Evolutionary conservation across 1,140 invertebrate species (phyloP).

Genomic region (Polypedilum vanderplanki): DNA sequence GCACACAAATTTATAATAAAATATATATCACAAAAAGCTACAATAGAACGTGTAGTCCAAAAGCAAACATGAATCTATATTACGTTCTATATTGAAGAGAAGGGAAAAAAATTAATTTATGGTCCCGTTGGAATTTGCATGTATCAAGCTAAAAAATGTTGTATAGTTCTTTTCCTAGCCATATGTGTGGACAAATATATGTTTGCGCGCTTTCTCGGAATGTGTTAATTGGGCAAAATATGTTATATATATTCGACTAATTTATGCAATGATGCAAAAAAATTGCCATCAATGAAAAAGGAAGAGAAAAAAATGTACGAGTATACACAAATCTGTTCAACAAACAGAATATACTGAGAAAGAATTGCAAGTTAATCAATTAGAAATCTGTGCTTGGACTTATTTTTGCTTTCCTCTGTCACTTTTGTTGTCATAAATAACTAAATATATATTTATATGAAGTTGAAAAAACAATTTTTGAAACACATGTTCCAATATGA

Average conservation of each 20-base stretch:
- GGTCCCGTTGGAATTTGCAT: constrained; percentile 10
- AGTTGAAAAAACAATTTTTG: too few relatives aligned
- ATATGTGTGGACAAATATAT: neutral
- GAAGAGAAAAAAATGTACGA: neutral
- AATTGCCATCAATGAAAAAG: neutral
- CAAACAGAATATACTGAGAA: too few relatives aligned
- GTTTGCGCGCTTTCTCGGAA: neutral
- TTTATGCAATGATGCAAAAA: constrained; percentile 3
- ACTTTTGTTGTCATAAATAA: too few relatives aligned
- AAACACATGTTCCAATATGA: too few relatives aligned
- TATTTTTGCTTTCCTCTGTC: too few relatives aligned
- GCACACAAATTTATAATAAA: neutral
- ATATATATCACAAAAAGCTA: neutral
- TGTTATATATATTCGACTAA: neutral
- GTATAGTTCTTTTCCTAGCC: neutral
- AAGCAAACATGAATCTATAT: constrained; percentile 5
- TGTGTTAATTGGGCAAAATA: constrained; percentile 11
- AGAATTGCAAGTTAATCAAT: too few relatives aligned
- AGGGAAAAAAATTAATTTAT: constrained; percentile 8
- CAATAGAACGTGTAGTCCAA: neutral
- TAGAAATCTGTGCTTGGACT: too few relatives aligned
- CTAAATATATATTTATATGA: too few relatives aligned
- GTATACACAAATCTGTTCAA: too few relatives aligned
- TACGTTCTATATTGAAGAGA: neutral
- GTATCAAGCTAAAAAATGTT: neutral